A percentile compares a stretch with the other conserved stretches of the same genome.
Evolutionary conservation across 2,113 vertebrate genomes (phyloP).

Genomic region (Tragulus kanchil): DNA sequence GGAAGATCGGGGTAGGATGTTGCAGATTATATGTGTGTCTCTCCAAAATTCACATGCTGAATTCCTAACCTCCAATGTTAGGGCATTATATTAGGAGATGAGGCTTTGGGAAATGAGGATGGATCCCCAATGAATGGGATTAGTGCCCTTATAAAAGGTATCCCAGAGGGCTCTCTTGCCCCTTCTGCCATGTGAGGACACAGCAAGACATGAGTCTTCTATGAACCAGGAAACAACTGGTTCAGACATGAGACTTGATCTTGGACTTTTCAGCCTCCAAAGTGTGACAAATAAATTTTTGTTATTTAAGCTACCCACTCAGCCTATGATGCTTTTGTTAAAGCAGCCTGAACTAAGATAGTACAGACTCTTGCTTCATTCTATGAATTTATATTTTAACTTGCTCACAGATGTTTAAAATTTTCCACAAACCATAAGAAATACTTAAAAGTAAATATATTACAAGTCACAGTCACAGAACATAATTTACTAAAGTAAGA

Average conservation of each 20-base stretch:
- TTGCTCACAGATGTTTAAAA: not conserved
- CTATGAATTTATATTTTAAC: not conserved
- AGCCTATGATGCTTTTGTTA: too few relatives aligned
- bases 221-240: not conserved
- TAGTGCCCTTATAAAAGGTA: too few relatives aligned
- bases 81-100: not conserved
- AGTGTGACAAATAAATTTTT: too few relatives aligned
- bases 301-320: too few relatives aligned
- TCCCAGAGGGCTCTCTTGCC: too few relatives aligned
- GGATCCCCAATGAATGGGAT: not conserved
- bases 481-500: slow-evolving; percentile 8
- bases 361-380: not conserved
- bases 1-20: not conserved
- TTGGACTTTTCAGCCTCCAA: not conserved
- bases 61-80: not conserved
- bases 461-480: not conserved
- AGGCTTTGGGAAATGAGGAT: not conserved
- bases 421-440: slow-evolving; percentile 38
- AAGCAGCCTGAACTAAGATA: not conserved
- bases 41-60: not conserved
- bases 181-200: too few relatives aligned
- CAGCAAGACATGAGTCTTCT: too few relatives aligned
- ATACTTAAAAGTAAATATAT: slow-evolving; percentile 10
- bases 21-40: not conserved
- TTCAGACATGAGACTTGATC: not conserved